Evolutionary conservation across 1,140 invertebrate species (phyloP), one percentile per base, ranked within the genome.

Genomic region (Macrobrachium nipponense): DNA sequence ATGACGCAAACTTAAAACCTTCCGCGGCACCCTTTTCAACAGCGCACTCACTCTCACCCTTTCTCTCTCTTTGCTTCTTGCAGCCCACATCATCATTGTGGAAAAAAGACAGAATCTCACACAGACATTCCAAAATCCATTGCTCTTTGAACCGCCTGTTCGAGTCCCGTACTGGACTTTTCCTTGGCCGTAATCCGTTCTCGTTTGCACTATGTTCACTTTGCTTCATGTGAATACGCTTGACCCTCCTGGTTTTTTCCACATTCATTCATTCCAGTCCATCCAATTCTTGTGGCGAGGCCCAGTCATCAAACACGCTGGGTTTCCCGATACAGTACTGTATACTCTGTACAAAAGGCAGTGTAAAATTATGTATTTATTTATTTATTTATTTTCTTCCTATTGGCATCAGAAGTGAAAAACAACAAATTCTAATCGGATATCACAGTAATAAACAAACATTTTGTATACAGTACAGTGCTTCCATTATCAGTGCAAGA

Each of bases 1-100:
- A 73, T 27, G 12, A 20, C 18, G 12, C 15, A 36, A 23, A 36
- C 17, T 12, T n/a, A 73, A n/a, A n/a, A 73, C 15, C n/a, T 73
- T 73, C 23, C 43, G 8, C 20, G 15, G 7, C 5, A 27, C 58
- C 12, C 61, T n/a, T 5, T 5, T 20, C 60, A 10, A 8, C 60
- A 20, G 8, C 15, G 14, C 18, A 17, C 8, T 78, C 75, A 27
- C n/a, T 62, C 12, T 79, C 59, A 17, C 15, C 61, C 60, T 15
- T 79, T 58, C 23, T 78, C 23, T 78, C 15, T 27, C 77, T 58
- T 62, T 64, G 23, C 77, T 23, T 17, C 8, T 76, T 76, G 6
- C 73, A 76, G 73, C 73, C 73, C 73, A 76, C 17, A 27, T 76
- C 44, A 76, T 76, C 73, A 76, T 76, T 58, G 73, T 76, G 44